Conservation (phyloP, 2,888 invertebrate species). For the Agrotis clavis region DNA sequence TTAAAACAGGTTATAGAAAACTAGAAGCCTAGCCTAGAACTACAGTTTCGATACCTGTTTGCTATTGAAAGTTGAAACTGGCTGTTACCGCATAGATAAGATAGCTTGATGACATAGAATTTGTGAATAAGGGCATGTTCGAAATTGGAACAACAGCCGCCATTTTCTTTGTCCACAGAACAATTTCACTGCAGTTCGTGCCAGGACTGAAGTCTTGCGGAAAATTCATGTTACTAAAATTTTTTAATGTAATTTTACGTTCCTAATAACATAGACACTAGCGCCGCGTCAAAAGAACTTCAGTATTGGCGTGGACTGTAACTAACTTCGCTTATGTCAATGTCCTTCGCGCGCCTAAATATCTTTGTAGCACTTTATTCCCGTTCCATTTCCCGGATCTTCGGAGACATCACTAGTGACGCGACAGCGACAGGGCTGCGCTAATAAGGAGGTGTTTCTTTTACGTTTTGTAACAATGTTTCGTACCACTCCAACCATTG, state of each 20-base stretch:
- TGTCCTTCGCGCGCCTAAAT: neutral
- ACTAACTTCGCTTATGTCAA: neutral
- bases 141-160: neutral
- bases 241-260: no score
- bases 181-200: no score
- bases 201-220: no score
- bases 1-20: conserved; percentile 28
- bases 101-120: neutral
- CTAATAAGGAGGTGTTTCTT: conserved; percentile 80
- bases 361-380: neutral
- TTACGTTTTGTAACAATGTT: conserved; percentile 83
- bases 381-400: conserved; percentile 11
- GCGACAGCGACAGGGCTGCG: conserved; percentile 73
- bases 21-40: conserved; percentile 60
- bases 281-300: no score
- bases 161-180: neutral
- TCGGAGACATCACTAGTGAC: conserved; percentile 40
- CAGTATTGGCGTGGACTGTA: no score
- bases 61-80: conserved; percentile 23
- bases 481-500: conserved; percentile 79
- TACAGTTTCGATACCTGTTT: conserved; percentile 41
- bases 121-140: neutral
- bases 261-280: no score
- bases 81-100: conserved; percentile 21
- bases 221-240: no score